Base-by-base conservation (phyloP, 2,797 vertebrate genomes). In the Melanotaenia boesemani region DNA sequence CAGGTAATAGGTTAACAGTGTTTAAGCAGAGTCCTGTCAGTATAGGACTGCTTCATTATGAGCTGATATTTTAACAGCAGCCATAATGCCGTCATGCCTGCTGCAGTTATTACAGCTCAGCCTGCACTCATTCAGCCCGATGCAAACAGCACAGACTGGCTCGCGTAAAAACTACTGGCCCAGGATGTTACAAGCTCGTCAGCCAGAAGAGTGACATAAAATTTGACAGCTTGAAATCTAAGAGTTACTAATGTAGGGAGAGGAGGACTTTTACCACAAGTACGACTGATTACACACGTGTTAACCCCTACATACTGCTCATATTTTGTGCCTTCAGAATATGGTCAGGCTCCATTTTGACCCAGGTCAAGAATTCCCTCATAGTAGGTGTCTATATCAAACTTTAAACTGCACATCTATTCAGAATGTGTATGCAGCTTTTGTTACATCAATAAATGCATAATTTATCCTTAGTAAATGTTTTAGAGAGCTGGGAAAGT, bases 151-250 rank as follows among this genome's bases (percentile, higher is more conserved):
- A 70, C 26, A 71, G 44, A 74, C 50, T 26, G 60, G n/a, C 39
- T 16, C 37, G 50, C 16, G 44, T 77, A 84, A 81, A 30, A 85
- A 79, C 56, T 28, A 61, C 70, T 80, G 72, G 66, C 71, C 65
- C 3, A 1, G 57, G 48, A 78, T 77, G 72, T 84, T 74, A 81
- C 59, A 55, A 66, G 72, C 83, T 84, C 32, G 36, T 73, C 74
- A 76, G 75, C 67, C 75, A 52, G 66, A 61, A 26, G 76, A 80
- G 80, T 22, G 3, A 71, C 74, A 79, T 89, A 39, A 86, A 67
- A 83, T 75, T 63, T 86, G 78, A 88, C 80, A 65, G 68, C 72
- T 8, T 74, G 54, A 88, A 83, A 85, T 78, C 46, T 26, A 85
- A 84, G 69, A 65, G 74, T 77, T 28, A 2, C 70, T 39, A 26